Base-by-base conservation (phyloP, 2,888 invertebrate species). In the Fabriciana adippe region DNA sequence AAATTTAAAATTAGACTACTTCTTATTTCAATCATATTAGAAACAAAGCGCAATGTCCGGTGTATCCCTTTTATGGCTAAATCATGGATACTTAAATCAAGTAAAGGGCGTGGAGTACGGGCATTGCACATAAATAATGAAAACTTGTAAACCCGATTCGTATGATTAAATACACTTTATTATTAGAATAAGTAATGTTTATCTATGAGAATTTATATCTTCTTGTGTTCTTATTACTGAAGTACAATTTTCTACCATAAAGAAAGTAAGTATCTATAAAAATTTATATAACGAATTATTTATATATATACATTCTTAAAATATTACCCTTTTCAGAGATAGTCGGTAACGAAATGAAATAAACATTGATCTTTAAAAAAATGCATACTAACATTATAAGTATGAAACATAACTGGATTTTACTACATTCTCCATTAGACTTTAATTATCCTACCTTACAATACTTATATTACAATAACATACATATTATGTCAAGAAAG, bases 1-100 rank as follows among this genome's bases (percentile, higher is more conserved):
- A 21, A 59, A 16, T 54, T 45, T 54, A 41, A 50, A 55, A 41
- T 21, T n/a, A 51, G 11, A 48, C 35, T 26, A 41, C 14, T 54
- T 53, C 14, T 54, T 53, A 35, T 55, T 59, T 50, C 3, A 55
- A 62, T 61, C 47, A 53, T n/a, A 13, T 47, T 41, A 55, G 53
- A 57, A 64, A 61, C 31, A 18, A n/a, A 41, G 67, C 55, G 57
- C 41, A 64, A 64, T 18, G 50, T 61, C 53, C 61, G 67, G 15
- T 64, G 55, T 56, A 55, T 35, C n/a, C 62, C 67, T 67, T 67
- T 62, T 70, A 64, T 41, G 57, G 67, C 48, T 54, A 62, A 65
- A 70, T 50, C 55, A 41, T 41, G 11, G 35, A 54, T 55, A 66
- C 55, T 69, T 61, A 64, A 67, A 64, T 70, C 70, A 54, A 61